phyloP scores from a whole-genome alignment of 30 jellyfish, hydroid and myxozoan species.

The Aurelia sp. region DNA sequence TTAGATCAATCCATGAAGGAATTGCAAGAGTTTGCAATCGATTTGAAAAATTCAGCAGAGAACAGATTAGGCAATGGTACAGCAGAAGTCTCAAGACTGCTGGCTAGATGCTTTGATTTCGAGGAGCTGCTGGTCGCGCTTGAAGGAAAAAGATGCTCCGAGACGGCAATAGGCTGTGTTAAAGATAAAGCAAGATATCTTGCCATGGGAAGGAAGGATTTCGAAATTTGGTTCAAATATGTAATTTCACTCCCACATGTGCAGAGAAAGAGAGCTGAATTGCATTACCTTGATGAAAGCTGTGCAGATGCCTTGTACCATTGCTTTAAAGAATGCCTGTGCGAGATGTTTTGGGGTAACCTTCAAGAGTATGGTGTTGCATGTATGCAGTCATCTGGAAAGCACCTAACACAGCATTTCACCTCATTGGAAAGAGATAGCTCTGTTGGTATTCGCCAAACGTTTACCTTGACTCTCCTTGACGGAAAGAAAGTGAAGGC shows the following conservation, averaged over 20 bases:
- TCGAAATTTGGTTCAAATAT: conserved; percentile 3
- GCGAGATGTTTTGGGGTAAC: too few relatives aligned
- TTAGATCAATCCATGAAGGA: conserved; percentile 20
- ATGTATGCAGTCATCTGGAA: not conserved
- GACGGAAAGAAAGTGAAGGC: conserved; percentile 15
- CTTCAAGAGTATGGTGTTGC: too few relatives aligned
- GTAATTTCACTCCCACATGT: conserved; percentile 8
- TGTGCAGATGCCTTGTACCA: not conserved
- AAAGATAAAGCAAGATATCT: too few relatives aligned
- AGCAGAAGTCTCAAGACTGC: conserved; percentile 2
- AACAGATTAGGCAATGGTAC: conserved; percentile 29
- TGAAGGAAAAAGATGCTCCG: not conserved
- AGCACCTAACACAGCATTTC: conserved; percentile 12
- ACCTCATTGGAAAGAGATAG: not conserved
- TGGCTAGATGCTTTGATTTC: not conserved
- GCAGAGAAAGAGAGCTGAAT: not conserved
- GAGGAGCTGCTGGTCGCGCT: not conserved
- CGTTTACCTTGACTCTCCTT: not conserved
- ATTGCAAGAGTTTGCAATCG: conserved; percentile 20
- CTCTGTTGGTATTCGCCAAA: not conserved
- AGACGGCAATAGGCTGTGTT: too few relatives aligned
- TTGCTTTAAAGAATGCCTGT: too few relatives aligned
- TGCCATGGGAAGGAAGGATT: not conserved
- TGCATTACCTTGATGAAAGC: not conserved
- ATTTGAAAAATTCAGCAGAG: not conserved